Evolutionary conservation across 2,888 invertebrate genomes (phyloP), one percentile per base, ranked within the genome.

Genomic region (Acanthosepion lycidas): DNA sequence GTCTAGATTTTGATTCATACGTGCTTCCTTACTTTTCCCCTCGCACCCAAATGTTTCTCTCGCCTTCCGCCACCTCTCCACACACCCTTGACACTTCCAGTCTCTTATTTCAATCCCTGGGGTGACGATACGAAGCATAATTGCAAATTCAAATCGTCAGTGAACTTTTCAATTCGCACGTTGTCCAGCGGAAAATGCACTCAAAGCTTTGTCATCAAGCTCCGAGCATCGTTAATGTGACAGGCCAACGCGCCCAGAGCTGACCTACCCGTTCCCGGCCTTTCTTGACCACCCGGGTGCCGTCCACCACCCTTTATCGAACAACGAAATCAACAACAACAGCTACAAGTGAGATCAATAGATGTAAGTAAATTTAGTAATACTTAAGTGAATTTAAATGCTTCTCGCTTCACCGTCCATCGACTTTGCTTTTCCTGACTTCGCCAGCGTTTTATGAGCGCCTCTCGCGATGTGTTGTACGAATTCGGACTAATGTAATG

Each of bases 381-480:
- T 78, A 78, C 33, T 78, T 78, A 78, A 78, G 78, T 78, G 33
- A 78, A 78, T 78, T 78, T 78, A 78, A 78, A 78, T 59, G 59
- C n/a, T 78, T 78, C 78, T 78, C 78, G 78, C 59, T 28, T 78
- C 28, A 12, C 28, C 78, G 78, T 33, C n/a, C 78, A 33, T 78
- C 78, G 15, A 12, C 9, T 78, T n/a, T 78, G 9, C 9, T 33
- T 12, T 78, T n/a, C 33, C 15, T 59, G 20, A 15, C 15, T 15
- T 78, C n/a, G 1, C 9, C n/a, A 12, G 18, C 15, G 33, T 33
- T 33, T 78, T 15, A 78, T 78, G 28, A 8, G 78, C n/a, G n/a
- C 78, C n/a, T 78, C 12, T 59, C n/a, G 12, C 5, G n/a, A 15
- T 78, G 15, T 12, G 5, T 15, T 78, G n/a, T 78, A 12, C 15